Conservation (phyloP, 2,113 vertebrate genomes). For the Xenotilapia flavipinnis region DNA sequence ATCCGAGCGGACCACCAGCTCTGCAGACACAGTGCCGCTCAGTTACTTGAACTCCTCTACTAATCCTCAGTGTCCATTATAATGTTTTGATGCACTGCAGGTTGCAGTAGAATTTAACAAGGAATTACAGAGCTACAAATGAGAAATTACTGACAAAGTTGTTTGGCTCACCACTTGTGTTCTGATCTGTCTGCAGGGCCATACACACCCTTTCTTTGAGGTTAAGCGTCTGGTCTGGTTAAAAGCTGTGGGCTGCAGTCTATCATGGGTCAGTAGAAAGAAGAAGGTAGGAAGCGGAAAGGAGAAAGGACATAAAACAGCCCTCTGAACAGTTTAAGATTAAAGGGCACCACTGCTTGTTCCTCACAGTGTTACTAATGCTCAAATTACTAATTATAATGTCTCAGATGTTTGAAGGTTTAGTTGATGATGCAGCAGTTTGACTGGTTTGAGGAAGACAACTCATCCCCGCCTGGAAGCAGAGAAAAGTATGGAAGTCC, state of each 20-base stretch:
- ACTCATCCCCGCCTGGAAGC: slow-evolving; percentile 39
- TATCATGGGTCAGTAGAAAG: slow-evolving; percentile 49
- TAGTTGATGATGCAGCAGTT: slow-evolving; percentile 62
- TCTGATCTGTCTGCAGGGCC: slow-evolving; percentile 42
- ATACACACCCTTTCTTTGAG: slow-evolving; percentile 40
- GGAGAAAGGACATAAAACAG: slow-evolving; percentile 42
- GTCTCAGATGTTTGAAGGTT: slow-evolving; percentile 57
- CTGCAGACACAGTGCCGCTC: background rate
- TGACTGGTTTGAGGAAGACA: slow-evolving; percentile 63
- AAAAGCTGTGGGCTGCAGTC: slow-evolving; percentile 39
- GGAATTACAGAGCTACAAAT: slow-evolving; percentile 2
- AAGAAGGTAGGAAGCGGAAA: slow-evolving; percentile 43
- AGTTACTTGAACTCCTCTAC: background rate
- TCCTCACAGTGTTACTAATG: slow-evolving; percentile 67
- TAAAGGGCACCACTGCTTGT: slow-evolving; percentile 60
- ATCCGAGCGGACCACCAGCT: background rate
- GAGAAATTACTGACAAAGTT: background rate
- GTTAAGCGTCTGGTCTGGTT: slow-evolving; percentile 26
- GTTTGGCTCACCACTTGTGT: slow-evolving; percentile 1
- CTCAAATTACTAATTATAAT: slow-evolving; percentile 66
- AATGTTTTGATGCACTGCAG: slow-evolving; percentile 1
- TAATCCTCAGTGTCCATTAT: background rate
- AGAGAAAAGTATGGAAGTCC: background rate
- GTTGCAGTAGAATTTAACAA: background rate
- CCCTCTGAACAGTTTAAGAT: slow-evolving; percentile 52